Evolutionary conservation across 2,888 invertebrate genomes (phyloP).

Genomic region (Acronicta psi): DNA sequence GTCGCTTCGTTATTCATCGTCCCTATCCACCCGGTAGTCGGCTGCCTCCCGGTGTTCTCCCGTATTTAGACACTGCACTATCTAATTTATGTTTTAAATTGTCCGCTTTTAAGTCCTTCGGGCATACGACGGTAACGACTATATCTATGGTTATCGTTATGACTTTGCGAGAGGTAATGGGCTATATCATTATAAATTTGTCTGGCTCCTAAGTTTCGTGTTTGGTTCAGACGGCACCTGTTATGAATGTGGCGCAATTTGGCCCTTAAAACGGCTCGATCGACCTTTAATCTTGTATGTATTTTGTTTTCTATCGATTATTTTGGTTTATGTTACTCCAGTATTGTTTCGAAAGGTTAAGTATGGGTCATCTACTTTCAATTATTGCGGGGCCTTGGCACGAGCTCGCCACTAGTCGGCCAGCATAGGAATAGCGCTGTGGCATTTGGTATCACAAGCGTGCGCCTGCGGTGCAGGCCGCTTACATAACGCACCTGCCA

Average conservation of each 20-base stretch:
- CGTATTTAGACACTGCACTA: slow-evolving; percentile 87
- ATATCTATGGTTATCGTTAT: slow-evolving; percentile 81
- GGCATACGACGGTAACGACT: slow-evolving; percentile 74
- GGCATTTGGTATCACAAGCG: slow-evolving; percentile 77
- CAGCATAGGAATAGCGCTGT: slow-evolving; percentile 78
- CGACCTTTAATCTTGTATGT: slow-evolving; percentile 62
- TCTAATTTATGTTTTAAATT: slow-evolving; percentile 88
- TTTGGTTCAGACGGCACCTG: slow-evolving; percentile 66
- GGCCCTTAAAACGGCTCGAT: slow-evolving; percentile 65
- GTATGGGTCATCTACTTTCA: slow-evolving; percentile 79
- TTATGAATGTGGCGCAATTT: slow-evolving; percentile 72
- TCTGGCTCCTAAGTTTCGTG: slow-evolving; percentile 69
- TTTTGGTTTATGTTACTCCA: slow-evolving; percentile 55
- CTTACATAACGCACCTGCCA: slow-evolving; percentile 89
- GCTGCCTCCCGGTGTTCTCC: slow-evolving; percentile 82
- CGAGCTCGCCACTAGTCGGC: slow-evolving; percentile 66
- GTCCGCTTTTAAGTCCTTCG: slow-evolving; percentile 78
- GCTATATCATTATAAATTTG: slow-evolving; percentile 83
- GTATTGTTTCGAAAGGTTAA: slow-evolving; percentile 69
- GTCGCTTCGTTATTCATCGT: slow-evolving; percentile 85
- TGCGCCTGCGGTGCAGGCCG: slow-evolving; percentile 71
- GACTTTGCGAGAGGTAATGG: slow-evolving; percentile 77
- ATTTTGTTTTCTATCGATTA: slow-evolving; percentile 61
- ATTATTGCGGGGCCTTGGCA: slow-evolving; percentile 82
- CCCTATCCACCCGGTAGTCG: slow-evolving; percentile 86